Conservation (phyloP, 2,797 vertebrate genomes). For the Acipenser ruthenus region DNA sequence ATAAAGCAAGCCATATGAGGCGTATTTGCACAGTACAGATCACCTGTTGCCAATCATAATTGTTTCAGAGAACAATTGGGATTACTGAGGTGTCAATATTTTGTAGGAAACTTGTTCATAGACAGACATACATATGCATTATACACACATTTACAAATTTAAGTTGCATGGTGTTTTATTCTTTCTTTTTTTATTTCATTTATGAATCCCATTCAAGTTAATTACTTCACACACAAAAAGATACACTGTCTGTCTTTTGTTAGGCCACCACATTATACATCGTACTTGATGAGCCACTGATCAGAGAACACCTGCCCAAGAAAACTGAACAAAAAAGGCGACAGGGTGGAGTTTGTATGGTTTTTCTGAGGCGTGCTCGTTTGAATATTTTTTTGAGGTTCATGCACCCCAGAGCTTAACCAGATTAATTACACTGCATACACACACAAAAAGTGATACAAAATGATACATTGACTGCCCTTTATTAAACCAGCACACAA, state of each 20-base stretch:
- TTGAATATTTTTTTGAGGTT: slow-evolving; percentile 1
- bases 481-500: slow-evolving; percentile 34
- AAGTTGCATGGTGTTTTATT: not conserved
- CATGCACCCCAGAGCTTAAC: slow-evolving; percentile 1
- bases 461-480: slow-evolving; percentile 27
- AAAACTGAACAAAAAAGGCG: not conserved
- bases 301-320: slow-evolving; percentile 5
- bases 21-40: too few species aligned
- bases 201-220: not conserved
- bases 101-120: not conserved
- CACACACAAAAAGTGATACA: slow-evolving; percentile 35
- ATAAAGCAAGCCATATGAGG: too few species aligned
- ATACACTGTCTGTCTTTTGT: not conserved
- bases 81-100: not conserved
- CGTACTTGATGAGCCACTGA: not conserved
- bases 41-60: slow-evolving; percentile 1
- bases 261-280: not conserved
- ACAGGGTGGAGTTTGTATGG: too few species aligned
- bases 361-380: not conserved
- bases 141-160: not conserved
- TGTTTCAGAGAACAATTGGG: slow-evolving; percentile 3
- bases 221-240: not conserved
- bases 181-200: not conserved
- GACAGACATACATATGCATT: not conserved
- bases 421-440: slow-evolving; percentile 17